Evolutionary conservation across 2,888 invertebrate genomes (phyloP).

Genomic region (Phymatocera aterrima): DNA sequence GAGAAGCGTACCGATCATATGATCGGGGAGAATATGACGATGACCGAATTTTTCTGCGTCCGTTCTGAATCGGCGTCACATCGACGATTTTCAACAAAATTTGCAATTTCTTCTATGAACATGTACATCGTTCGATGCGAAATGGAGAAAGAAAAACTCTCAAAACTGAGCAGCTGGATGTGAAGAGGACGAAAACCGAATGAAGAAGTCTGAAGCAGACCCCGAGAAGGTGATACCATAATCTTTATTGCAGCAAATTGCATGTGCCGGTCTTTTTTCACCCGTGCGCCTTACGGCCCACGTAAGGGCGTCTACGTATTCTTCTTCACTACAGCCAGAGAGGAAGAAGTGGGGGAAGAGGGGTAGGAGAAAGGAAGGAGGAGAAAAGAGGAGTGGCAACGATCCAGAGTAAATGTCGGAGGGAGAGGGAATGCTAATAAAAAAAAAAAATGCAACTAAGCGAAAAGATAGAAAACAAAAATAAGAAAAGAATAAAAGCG

Average conservation of each 20-base stretch:
- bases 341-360: not conserved
- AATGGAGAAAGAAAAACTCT: not conserved
- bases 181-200: too few relatives aligned
- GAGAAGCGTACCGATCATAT: constrained; percentile 31
- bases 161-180: too few relatives aligned
- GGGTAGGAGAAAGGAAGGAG: not conserved
- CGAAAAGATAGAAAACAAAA: not conserved
- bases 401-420: not conserved
- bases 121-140: constrained; percentile 5
- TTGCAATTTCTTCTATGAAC: too few relatives aligned
- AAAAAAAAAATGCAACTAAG: too few relatives aligned
- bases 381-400: not conserved
- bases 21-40: not conserved
- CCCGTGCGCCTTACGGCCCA: too few relatives aligned
- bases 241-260: too few relatives aligned
- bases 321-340: too few relatives aligned
- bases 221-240: too few relatives aligned
- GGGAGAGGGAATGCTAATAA: not conserved
- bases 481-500: not conserved
- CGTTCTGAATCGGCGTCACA: not conserved
- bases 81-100: too few relatives aligned
- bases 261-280: too few relatives aligned
- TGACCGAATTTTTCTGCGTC: constrained; percentile 24
- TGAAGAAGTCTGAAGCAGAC: too few relatives aligned
- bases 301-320: too few relatives aligned